Evolutionary conservation across 1,140 invertebrate species (phyloP), one percentile per base, ranked within the genome.

Genomic region (Leptonema lineaticorne): DNA sequence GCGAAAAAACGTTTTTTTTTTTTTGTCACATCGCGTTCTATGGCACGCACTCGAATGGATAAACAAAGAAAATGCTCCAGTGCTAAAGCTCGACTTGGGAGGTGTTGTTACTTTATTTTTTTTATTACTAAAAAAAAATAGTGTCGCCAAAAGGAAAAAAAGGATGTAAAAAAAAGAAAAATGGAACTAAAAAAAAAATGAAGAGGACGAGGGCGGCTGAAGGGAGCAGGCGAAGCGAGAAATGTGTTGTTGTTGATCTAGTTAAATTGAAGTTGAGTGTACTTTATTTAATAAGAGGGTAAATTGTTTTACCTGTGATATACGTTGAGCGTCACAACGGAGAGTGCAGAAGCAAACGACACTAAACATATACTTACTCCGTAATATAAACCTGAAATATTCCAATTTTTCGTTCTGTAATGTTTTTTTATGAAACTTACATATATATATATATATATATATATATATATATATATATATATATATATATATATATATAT

Each of bases 341-440:
- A 93, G 73, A 95, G 85, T 1, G 89, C 93, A 0, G 93, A 94
- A 5, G 93, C 93, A 74, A 95, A 91, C 0, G 92, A 92, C 11
- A 96, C 93, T 64, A 96, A 85, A 74, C 92, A 94, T 71, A 96
- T 96, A 74, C 93, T 94, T 0, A 94, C 92, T 20, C 93, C 93
- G 75, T 96, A 96, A 78, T 96, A 96, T 66, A 95, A 81, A 81
- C 92, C 93, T 94, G 82, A 78, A 80, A 74, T 27, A 75, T n/a
- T n/a, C n/a, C n/a, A n/a, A n/a, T n/a, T n/a, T n/a, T n/a, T n/a
- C n/a, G n/a, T n/a, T n/a, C n/a, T n/a, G n/a, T n/a, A n/a, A n/a
- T n/a, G n/a, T n/a, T n/a, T n/a, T n/a, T n/a, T n/a, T n/a, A n/a
- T n/a, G n/a, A n/a, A n/a, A n/a, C n/a, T n/a, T n/a, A n/a, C n/a